These are phyloP conservation scores for Gobio occitaniae DNA, from an alignment of 2,797 vertebrate species.

Conservation along the genomic window DNA sequence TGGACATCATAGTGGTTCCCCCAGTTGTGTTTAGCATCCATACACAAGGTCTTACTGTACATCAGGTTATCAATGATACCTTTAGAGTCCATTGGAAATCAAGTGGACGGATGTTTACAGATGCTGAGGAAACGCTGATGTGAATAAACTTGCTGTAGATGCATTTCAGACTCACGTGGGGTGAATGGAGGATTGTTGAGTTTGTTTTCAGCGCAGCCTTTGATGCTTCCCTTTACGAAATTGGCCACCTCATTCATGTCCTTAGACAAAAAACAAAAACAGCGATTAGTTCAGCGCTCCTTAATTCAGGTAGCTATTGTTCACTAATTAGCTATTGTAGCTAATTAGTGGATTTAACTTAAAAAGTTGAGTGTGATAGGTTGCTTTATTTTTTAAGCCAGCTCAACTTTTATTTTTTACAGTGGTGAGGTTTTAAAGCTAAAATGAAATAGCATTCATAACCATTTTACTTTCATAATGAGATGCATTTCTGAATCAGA, in stretches of 20 bases:
- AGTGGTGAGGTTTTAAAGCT: slow-evolving; percentile 22
- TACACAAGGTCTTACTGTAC: slow-evolving; percentile 90
- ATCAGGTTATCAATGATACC: slow-evolving; percentile 84
- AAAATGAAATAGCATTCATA: background rate
- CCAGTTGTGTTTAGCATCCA: slow-evolving; percentile 91
- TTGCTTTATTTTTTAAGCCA: no score
- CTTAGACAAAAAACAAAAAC: slow-evolving; percentile 68
- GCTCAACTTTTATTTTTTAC: no score
- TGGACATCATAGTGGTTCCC: slow-evolving; percentile 94
- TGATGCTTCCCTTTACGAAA: slow-evolving; percentile 84
- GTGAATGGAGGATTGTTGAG: slow-evolving; percentile 93
- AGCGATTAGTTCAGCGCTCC: slow-evolving; percentile 48
- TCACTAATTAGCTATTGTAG: no score
- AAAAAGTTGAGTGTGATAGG: no score
- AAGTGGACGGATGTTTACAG: slow-evolving; percentile 28
- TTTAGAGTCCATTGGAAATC: slow-evolving; percentile 62
- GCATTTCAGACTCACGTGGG: slow-evolving; percentile 82
- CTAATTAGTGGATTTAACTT: no score
- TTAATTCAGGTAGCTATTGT: background rate
- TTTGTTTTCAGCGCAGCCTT: slow-evolving; percentile 81
- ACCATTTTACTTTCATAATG: background rate
- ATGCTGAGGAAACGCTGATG: background rate
- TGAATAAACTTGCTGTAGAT: background rate
- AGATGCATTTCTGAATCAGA: background rate
- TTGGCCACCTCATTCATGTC: slow-evolving; percentile 97